phyloP scores from a whole-genome alignment of 2,797 vertebrate genomes.

The Scleropages formosus region DNA sequence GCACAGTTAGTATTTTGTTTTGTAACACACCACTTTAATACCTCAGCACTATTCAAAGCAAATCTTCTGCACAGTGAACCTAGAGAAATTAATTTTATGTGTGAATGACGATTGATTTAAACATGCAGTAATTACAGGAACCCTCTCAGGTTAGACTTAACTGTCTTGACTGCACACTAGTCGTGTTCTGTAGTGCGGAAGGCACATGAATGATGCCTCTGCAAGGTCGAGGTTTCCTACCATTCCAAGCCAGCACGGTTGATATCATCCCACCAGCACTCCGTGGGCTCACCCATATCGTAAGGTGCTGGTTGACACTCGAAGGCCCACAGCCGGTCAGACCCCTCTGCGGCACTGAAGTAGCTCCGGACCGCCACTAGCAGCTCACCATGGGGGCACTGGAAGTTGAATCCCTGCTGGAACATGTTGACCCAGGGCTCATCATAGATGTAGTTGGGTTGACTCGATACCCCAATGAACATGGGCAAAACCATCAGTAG shows the following conservation, averaged over 20 bases:
- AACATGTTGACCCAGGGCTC: conserved; percentile 84
- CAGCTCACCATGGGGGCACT: conserved; percentile 88
- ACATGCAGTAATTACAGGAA: background rate
- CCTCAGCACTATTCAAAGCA: background rate
- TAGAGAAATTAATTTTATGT: background rate
- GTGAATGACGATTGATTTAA: background rate
- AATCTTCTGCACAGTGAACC: background rate
- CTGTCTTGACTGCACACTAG: background rate
- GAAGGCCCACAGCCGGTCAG: conserved; percentile 88
- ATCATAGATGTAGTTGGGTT: conserved; percentile 70
- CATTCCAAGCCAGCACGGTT: conserved; percentile 88
- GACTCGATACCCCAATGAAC: conserved; percentile 52
- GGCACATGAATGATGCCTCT: background rate
- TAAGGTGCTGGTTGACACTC: conserved; percentile 85
- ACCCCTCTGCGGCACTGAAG: conserved; percentile 83
- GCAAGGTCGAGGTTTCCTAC: conserved; percentile 66
- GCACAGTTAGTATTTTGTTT: too few species aligned
- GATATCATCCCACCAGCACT: conserved; percentile 99
- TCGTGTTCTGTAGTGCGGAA: background rate
- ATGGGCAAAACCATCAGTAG: conserved; percentile 65
- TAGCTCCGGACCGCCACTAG: conserved; percentile 84
- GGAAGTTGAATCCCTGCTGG: conserved; percentile 93
- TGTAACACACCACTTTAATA: too few species aligned
- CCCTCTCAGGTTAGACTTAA: background rate
- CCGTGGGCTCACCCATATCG: conserved; percentile 80